phyloP scores from a whole-genome alignment of 2,888 invertebrate genomes.

The Oxycera nigricornis region DNA sequence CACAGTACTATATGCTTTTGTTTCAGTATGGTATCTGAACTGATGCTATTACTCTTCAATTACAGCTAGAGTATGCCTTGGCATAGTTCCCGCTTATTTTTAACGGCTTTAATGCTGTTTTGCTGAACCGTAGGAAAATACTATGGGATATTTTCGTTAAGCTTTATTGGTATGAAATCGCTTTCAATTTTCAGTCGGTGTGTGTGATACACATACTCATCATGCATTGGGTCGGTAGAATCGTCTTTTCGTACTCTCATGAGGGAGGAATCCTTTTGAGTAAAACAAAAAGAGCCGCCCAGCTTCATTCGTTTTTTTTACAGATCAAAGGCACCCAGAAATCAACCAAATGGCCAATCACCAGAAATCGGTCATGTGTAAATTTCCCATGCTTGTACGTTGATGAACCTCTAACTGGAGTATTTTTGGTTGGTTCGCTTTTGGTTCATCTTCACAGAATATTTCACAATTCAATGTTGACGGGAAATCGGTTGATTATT shows the following conservation, averaged over 20 bases:
- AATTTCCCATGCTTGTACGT: not conserved
- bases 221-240: no score
- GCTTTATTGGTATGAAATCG: no score
- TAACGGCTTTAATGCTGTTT: not conserved
- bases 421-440: no score
- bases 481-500: no score
- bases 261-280: not conserved
- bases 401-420: no score
- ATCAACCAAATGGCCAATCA: constrained; percentile 21
- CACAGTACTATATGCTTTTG: not conserved
- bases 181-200: no score
- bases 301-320: not conserved
- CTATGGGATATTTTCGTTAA: not conserved
- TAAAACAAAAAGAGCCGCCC: not conserved
- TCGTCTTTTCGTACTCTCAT: no score
- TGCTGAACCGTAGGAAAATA: not conserved
- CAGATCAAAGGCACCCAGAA: constrained; percentile 23
- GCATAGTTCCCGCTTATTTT: constrained; percentile 7
- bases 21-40: not conserved
- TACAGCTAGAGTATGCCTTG: constrained; percentile 5
- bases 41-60: constrained; percentile 33
- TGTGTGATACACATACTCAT: no score
- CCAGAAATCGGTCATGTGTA: constrained; percentile 9
- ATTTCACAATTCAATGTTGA: no score
- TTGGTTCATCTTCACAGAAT: no score